Percentiles rank a stretch among this genome's conserved stretches.
phyloP scores from a whole-genome alignment of 1,140 invertebrate species.

The Charaxes varanes region DNA sequence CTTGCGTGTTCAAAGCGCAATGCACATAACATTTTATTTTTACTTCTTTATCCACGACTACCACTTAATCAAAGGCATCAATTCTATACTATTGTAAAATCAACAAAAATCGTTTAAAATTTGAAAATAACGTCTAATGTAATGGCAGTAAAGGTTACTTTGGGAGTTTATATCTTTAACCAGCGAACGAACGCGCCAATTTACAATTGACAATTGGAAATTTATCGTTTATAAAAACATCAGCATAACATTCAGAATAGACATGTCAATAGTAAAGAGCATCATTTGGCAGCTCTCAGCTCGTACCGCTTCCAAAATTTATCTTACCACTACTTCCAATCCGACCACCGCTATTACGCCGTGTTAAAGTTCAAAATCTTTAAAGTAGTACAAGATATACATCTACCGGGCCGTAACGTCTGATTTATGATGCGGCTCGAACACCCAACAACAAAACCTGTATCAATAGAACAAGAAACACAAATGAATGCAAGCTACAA shows the following conservation, averaged over 20 bases:
- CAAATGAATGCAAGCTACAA: conserved; percentile 65
- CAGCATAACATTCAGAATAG: conserved; percentile 47
- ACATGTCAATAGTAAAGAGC: conserved; percentile 52
- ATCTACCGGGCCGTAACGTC: conserved; percentile 25
- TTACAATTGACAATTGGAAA: conserved; percentile 57
- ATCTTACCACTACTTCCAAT: conserved; percentile 2
- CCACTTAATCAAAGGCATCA: too few species aligned
- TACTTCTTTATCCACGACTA: too few species aligned
- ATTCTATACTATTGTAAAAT: too few species aligned
- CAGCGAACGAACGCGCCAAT: conserved; percentile 33
- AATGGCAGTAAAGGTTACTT: too few species aligned
- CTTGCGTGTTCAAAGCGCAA: too few species aligned
- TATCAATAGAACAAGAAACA: conserved; percentile 65
- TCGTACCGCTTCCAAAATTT: conserved; percentile 16
- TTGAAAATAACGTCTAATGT: too few species aligned
- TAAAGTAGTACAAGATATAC: conserved; percentile 9
- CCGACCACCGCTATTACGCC: neutral
- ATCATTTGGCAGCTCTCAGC: conserved; percentile 44
- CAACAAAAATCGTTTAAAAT: too few species aligned
- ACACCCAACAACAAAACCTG: conserved; percentile 58
- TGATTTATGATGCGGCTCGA: conserved; percentile 67
- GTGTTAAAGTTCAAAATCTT: conserved; percentile 24
- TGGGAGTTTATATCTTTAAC: neutral
- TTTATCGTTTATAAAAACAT: conserved; percentile 66
- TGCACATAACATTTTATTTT: too few species aligned